Evolutionary conservation across 2,797 vertebrate species (phyloP).

Genomic region (Lutjanus campechanus): DNA sequence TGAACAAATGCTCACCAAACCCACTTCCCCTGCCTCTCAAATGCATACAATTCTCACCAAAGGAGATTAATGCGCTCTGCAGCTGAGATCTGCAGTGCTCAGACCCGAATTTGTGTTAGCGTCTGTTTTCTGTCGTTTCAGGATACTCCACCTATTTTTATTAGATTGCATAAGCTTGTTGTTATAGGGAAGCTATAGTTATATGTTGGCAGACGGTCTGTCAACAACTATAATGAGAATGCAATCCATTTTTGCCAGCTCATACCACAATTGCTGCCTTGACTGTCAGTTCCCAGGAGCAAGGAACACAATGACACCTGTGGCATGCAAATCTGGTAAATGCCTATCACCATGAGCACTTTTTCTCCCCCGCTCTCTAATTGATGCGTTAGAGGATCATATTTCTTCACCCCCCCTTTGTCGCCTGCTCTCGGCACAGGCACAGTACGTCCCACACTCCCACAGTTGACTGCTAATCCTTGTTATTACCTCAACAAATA

Average conservation of each 20-base stretch:
- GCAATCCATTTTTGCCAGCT: neutral
- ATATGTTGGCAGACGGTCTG: neutral
- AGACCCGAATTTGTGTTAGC: neutral
- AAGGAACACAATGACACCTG: slow-evolving; percentile 40
- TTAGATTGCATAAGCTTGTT: slow-evolving; percentile 18
- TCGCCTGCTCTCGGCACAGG: slow-evolving; percentile 19
- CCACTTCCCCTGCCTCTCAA: slow-evolving; percentile 48
- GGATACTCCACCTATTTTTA: slow-evolving; percentile 15
- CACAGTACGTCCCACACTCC: slow-evolving; percentile 25
- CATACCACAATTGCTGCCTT: slow-evolving; percentile 13
- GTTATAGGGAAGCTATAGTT: slow-evolving; percentile 11
- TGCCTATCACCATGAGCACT: slow-evolving; percentile 13
- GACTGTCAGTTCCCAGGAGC: slow-evolving; percentile 34
- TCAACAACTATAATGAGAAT: slow-evolving; percentile 16
- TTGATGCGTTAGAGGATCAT: slow-evolving; percentile 30
- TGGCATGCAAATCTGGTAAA: slow-evolving; percentile 44
- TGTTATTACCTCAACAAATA: slow-evolving; percentile 53
- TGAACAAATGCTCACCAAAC: slow-evolving; percentile 11
- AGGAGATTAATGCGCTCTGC: slow-evolving; percentile 2
- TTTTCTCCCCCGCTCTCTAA: slow-evolving; percentile 2
- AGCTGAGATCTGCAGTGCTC: neutral
- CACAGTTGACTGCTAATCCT: slow-evolving; percentile 53
- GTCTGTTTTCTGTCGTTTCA: neutral
- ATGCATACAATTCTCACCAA: slow-evolving; percentile 24
- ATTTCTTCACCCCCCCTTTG: slow-evolving; percentile 47